Evolutionary conservation across 1,140 invertebrate species (phyloP), one percentile per base, ranked within the genome.

Genomic region (Psilanteris sp.): DNA sequence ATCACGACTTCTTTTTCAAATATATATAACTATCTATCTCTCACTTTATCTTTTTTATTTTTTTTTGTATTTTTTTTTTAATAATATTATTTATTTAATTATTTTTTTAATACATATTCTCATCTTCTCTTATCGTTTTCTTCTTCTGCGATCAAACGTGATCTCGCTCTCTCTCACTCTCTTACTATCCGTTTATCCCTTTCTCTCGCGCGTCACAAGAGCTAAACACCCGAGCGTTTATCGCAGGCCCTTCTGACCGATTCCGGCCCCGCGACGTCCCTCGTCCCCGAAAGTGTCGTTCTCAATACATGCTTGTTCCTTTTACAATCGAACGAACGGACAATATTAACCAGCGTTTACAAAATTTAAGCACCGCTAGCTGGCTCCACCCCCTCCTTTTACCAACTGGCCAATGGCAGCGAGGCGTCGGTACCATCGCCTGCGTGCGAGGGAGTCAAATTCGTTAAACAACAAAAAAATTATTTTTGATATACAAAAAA

Each of bases 351-450:
- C 81, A 85, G 79, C 82, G 81, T 82, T 55, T 29, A 70, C n/a
- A 71, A 78, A 79, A 80, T 68, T 79, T 83, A 85, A 84, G 81
- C 83, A 87, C 86, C 87, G 86, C 84, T 86, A 87, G 85, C 87
- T 87, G 87, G 87, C 87, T 88, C 86, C 85, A 88, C 82, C 87
- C 87, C 87, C 86, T 87, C 84, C 85, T 87, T 85, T 87, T 83
- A 86, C 81, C 2, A 84, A 86, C 78, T 85, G 84, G 83, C 85
- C 85, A 87, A 88, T 85, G 83, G 81, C 83, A 87, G 83, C 81
- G 81, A 85, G 85, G 83, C 81, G 79, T 52, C 43, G 66, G 57
- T 20, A 48, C 67, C 57, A 54, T 62, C 54, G 46, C 46, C 61
- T 66, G 61, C 52, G 57, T 67, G 62, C 54, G 62, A 64, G 55